Base-by-base conservation (phyloP, 2,888 invertebrate species). In the Cryptops parisi region DNA sequence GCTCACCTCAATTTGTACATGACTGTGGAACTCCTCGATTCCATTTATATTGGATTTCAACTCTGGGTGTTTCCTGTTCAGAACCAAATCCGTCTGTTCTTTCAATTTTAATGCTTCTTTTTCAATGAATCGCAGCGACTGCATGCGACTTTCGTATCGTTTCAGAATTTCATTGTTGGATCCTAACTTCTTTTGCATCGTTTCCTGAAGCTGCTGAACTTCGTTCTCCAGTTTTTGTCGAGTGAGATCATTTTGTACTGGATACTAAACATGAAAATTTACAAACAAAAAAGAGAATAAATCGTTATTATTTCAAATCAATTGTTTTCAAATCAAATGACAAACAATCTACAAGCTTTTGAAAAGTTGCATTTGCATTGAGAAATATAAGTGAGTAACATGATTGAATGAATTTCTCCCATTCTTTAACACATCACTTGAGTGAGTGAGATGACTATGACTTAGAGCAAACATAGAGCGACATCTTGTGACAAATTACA, bases 151-250 rank as follows among this genome's bases (percentile, higher is more conserved):
- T 22, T 56, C 52, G 21, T 56, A 26, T 22, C 55, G 33, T 40
- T 48, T 44, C n/a, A 49, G 22, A n/a, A 56, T 54, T 48, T 56
- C 56, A 15, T 41, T 40, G 21, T 48, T 47, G 6, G 54, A 48
- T 9, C 56, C 56, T 2, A 56, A 44, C 47, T 56, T 56, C 25
- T 54, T 50, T 38, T 54, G 54, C 52, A 54, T 56, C 1, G 52
- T 21, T 48, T 56, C 54, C 24, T 47, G 49, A 15, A 55, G 46
- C 17, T 25, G 44, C 24, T 39, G 22, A 22, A 47, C 50, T 38
- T 55, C 53, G 33, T 51, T 40, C 33, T 55, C 49, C n/a, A 55
- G 33, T 33, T 53, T 24, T 21, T 50, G 41, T 33, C 47, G 25
- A 26, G 21, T 33, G 21, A 17, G 25, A 43, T 55, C 55, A 17